Evolutionary conservation across 2,888 invertebrate species (phyloP), one percentile per base, ranked within the genome.

Genomic region (Ischnura elegans): DNA sequence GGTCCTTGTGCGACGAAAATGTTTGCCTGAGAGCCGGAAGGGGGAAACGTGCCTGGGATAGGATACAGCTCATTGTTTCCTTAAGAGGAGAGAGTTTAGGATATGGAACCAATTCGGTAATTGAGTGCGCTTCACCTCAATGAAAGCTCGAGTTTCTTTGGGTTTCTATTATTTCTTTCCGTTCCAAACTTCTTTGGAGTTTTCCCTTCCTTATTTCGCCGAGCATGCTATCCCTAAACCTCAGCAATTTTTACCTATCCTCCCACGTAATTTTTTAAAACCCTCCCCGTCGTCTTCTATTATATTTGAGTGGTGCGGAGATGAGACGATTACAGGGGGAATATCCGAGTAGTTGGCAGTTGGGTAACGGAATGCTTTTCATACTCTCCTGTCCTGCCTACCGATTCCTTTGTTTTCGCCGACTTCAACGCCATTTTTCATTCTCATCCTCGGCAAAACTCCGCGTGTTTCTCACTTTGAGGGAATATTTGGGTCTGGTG

Each of bases 91-190:
- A 55, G 76, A 36, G 29, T 76, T 29, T 29, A 36, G 90, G 61
- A 43, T 61, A 42, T n/a, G 90, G 90, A 90, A 90, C 90, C 90
- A 90, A 90, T 61, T 90, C 25, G 90, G 90, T 90, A 90, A 90
- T 90, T 90, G 90, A 90, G 90, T 36, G 76, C n/a, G n/a, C 43
- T 45, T n/a, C 25, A 4, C 42, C 16, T 66, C 61, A 90, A 66
- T 66, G 90, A 90, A n/a, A 16, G 21, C 66, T 43, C 16, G 29
- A 76, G 76, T 36, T 36, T 76, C 36, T 10, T 16, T 36, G 29
- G 10, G 29, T 13, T 36, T 5, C 76, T 13, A 51, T 36, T 36
- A 36, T 76, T 76, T 36, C 36, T 13, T 76, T 16, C 29, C 6
- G 76, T 76, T 0, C 66, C 66, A 0, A 25, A 25, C 3, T n/a